Evolutionary conservation across 2,797 vertebrate genomes (phyloP).

Genomic region (Mormyrus hasselquistii): DNA sequence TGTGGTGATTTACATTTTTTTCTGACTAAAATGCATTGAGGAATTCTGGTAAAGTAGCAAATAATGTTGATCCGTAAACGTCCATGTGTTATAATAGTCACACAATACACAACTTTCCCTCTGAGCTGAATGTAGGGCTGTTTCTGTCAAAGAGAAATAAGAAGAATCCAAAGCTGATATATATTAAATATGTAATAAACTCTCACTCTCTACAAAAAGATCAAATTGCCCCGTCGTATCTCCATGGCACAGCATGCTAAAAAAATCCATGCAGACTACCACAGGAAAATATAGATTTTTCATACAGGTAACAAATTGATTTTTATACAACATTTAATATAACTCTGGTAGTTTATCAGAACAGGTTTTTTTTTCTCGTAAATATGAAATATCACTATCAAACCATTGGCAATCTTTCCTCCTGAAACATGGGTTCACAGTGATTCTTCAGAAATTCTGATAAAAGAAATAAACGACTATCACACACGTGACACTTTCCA

Average conservation of each 20-base stretch:
- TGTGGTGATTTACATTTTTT: not conserved
- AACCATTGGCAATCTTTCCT: constrained; percentile 77
- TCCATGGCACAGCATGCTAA: constrained; percentile 39
- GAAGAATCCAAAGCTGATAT: not conserved
- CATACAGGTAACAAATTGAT: constrained; percentile 55
- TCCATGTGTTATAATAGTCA: not conserved
- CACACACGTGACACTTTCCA: constrained; percentile 56
- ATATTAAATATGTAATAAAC: not conserved
- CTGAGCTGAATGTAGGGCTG: not conserved
- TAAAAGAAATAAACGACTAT: constrained; percentile 38
- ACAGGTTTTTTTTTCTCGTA: constrained; percentile 65
- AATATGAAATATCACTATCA: constrained; percentile 77
- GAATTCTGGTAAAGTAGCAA: not conserved
- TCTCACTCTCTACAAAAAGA: not conserved
- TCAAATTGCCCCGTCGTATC: not conserved
- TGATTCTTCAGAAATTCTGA: constrained; percentile 71
- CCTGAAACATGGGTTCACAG: constrained; percentile 89
- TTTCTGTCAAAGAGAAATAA: not conserved
- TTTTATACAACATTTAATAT: constrained; percentile 56
- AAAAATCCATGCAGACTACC: constrained; percentile 65
- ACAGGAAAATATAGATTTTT: constrained; percentile 51
- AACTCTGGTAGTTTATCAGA: constrained; percentile 84
- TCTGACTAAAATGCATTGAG: not conserved
- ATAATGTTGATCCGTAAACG: not conserved
- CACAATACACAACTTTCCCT: not conserved